These are phyloP conservation scores for Macquaria australasica DNA, from an alignment of 2,113 vertebrate species.

Conservation along the genomic window DNA sequence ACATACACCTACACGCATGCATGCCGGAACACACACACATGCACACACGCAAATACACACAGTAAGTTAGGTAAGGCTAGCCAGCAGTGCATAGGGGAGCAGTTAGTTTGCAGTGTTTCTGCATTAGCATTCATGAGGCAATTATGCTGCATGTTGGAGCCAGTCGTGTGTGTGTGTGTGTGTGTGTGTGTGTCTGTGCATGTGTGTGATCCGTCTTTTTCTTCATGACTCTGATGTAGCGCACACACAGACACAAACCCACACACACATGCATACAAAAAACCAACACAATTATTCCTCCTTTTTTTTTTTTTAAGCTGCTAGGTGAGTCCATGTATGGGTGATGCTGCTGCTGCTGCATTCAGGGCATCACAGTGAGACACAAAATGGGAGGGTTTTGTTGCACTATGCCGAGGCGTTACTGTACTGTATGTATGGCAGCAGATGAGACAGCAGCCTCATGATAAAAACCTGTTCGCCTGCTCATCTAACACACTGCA, in stretches of 20 bases:
- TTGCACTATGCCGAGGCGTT: constrained; percentile 63
- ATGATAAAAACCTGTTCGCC: constrained; percentile 41
- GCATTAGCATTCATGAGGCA: constrained; percentile 75
- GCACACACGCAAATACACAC: constrained; percentile 30
- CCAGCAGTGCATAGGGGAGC: constrained; percentile 23
- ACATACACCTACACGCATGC: constrained; percentile 59
- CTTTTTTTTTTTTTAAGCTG: constrained; percentile 8
- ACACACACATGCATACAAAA: constrained; percentile 1
- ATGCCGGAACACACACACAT: constrained; percentile 36
- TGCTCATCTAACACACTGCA: constrained; percentile 57
- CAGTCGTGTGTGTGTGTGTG: constrained; percentile 4
- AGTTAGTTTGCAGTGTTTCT: constrained; percentile 63
- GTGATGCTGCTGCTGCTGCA: constrained; percentile 50
- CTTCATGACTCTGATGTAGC: not conserved
- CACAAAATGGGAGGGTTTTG: constrained; percentile 68
- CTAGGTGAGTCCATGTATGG: constrained; percentile 51
- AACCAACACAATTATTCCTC: not conserved
- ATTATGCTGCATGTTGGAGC: constrained; percentile 46
- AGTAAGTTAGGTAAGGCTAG: constrained; percentile 51
- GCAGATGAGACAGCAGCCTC: constrained; percentile 15
- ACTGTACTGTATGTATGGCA: constrained; percentile 44
- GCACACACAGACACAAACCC: not conserved
- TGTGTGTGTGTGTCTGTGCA: not conserved
- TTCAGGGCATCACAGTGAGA: constrained; percentile 56
- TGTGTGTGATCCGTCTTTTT: not conserved